phyloP scores from a whole-genome alignment of 2,113 vertebrate species.

The Ploceus nigricollis region DNA sequence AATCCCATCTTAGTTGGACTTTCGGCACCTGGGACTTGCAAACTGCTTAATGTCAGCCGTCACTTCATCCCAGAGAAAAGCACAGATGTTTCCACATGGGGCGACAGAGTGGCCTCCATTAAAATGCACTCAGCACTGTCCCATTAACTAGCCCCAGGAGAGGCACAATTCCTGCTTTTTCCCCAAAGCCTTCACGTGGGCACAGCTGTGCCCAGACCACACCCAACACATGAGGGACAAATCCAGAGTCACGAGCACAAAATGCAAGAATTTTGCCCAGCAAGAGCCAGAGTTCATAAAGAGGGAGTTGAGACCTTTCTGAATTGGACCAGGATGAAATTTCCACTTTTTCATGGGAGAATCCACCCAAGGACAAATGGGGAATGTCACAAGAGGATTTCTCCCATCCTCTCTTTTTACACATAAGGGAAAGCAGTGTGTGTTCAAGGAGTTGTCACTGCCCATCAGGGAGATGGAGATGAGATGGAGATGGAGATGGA shows the following conservation, averaged over 20 bases:
- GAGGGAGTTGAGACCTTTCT: not conserved
- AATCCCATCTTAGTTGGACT: constrained; percentile 40
- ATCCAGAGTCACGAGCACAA: rapidly evolving
- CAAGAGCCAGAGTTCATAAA: not conserved
- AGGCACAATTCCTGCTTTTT: not conserved
- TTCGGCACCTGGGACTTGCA: constrained; percentile 44
- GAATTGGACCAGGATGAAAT: not conserved
- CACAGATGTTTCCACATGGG: constrained; percentile 34
- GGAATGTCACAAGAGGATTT: not conserved
- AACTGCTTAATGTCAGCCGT: constrained; percentile 43
- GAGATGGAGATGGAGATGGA: not conserved
- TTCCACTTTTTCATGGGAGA: not conserved
- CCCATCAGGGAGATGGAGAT: not conserved
- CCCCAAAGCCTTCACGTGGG: not conserved
- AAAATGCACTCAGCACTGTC: not conserved
- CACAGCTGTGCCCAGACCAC: not conserved
- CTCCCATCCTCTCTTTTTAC: not conserved
- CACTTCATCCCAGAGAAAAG: constrained; percentile 27
- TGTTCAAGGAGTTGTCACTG: not conserved
- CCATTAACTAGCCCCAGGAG: not conserved
- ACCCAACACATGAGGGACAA: not conserved
- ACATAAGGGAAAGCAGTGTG: not conserved
- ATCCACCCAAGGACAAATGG: not conserved
- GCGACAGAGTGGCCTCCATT: not conserved
- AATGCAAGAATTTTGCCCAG: not conserved